These are phyloP conservation scores for Ctenopoma kingsleyae DNA, from an alignment of 2,797 vertebrate species.

Conservation along the genomic window DNA sequence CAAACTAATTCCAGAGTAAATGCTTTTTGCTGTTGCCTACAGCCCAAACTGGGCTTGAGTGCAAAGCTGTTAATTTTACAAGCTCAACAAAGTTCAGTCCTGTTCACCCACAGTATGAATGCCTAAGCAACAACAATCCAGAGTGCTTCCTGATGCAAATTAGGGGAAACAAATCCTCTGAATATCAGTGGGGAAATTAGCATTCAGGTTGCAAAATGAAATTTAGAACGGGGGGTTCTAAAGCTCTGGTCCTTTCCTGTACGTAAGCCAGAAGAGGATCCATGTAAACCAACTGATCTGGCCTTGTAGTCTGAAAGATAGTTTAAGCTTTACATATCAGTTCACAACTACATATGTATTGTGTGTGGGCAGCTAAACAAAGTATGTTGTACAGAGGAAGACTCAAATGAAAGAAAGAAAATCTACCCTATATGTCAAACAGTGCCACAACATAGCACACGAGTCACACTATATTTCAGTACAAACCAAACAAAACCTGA, in stretches of 20 bases:
- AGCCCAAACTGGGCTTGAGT: conserved; percentile 41
- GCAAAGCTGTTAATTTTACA: conserved; percentile 55
- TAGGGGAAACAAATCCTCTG: conserved; percentile 46
- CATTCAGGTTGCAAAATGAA: conserved; percentile 44
- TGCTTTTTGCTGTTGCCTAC: conserved; percentile 19
- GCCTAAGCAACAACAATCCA: conserved; percentile 52
- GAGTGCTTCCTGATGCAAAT: conserved; percentile 62
- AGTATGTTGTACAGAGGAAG: conserved; percentile 4
- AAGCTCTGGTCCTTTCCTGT: conserved; percentile 39
- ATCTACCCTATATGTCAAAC: not conserved
- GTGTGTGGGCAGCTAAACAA: conserved; percentile 27
- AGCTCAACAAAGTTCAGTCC: conserved; percentile 61
- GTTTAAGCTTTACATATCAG: conserved; percentile 34
- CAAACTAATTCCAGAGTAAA: conserved; percentile 2
- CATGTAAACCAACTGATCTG: conserved; percentile 37
- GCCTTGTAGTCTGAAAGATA: conserved; percentile 28
- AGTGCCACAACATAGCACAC: not conserved
- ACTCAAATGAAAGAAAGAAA: not conserved
- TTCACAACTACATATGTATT: conserved; percentile 56
- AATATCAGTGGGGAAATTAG: conserved; percentile 60
- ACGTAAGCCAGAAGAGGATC: conserved; percentile 37
- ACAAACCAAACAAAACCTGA: conserved; percentile 1
- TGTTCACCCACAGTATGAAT: conserved; percentile 28
- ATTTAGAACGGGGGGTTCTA: conserved; percentile 53
- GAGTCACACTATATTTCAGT: not conserved